Evolutionary conservation across 2,113 vertebrate genomes (phyloP).

Genomic region (Limnothrissa miodon): DNA sequence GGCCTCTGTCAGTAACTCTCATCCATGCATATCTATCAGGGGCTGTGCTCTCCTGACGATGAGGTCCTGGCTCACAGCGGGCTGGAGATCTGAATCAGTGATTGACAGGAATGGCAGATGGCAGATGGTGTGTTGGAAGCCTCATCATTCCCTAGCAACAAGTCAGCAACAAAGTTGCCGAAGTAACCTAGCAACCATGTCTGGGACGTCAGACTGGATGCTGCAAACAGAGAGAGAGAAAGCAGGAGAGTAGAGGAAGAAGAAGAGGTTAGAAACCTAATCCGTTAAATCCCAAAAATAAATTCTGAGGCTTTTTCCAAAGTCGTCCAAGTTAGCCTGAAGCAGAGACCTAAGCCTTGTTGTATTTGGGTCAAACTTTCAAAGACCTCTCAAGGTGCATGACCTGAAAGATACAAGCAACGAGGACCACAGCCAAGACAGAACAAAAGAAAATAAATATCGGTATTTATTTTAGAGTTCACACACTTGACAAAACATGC

Average conservation of each 20-base stretch:
- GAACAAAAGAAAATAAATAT: background rate
- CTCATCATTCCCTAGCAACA: background rate
- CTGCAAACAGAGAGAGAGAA: background rate
- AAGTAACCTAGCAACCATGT: background rate
- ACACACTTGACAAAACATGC: background rate
- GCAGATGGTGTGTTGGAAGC: background rate
- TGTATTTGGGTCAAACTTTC: background rate
- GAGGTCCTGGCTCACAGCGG: background rate
- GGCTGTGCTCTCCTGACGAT: background rate
- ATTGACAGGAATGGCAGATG: background rate
- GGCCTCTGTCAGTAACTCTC: background rate
- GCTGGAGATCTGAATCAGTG: background rate
- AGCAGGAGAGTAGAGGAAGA: background rate
- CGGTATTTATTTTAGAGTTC: background rate
- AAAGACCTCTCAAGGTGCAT: background rate
- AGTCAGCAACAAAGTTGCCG: background rate
- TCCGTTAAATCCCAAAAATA: constrained; percentile 8
- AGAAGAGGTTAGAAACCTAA: background rate
- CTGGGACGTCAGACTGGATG: background rate
- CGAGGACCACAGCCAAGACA: background rate
- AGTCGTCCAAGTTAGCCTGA: background rate
- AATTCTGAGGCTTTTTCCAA: background rate
- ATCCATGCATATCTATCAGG: background rate
- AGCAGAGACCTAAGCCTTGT: background rate
- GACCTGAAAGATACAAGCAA: background rate